Evolutionary conservation across 2,797 vertebrate genomes (phyloP), one percentile per base, ranked within the genome.

Genomic region (Alcedo atthis): DNA sequence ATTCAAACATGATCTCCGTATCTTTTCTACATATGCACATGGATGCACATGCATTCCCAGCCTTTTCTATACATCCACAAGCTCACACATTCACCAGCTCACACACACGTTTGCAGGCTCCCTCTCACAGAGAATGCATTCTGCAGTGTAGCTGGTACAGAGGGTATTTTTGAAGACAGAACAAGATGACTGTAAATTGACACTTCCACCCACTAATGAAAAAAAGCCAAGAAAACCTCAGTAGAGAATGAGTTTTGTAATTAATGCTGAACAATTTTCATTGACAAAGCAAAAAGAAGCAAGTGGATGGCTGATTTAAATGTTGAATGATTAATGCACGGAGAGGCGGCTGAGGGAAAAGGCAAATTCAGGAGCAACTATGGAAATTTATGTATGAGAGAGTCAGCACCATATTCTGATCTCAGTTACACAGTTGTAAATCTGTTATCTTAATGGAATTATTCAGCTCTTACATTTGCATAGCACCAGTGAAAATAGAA

Each of bases 261-360:
- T 97, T 93, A 97, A 97, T 80, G 95, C 93, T 94, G 95, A 96
- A 73, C 89, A 70, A 51, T 96, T 97, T 97, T 96, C 96, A 96
- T 82, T 97, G 96, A 97, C 95, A 97, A 97, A 97, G 96, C 89
- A 95, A 87, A 97, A 96, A 91, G 91, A 67, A 92, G 93, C 82
- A 81, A 93, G 92, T 88, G 85, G 91, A 96, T 93, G 90, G 92
- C 93, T 95, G 94, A 96, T 96, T 95, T 96, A 95, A 93, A 94
- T 94, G 80, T 79, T 92, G 89, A 83, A 94, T 94, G 95, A 94
- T 87, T 93, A 92, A 86, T 96, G 90, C 89, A 54, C 18, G 8
- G 83, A 81, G 91, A 81, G 87, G 94, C 28, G n/a, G 82, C 61
- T 75, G 89, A 94, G 59, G 90, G 88, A 96, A 88, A 87, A 93